Conservation (phyloP, 1,140 invertebrate species). For the Phymastichus coffea region DNA sequence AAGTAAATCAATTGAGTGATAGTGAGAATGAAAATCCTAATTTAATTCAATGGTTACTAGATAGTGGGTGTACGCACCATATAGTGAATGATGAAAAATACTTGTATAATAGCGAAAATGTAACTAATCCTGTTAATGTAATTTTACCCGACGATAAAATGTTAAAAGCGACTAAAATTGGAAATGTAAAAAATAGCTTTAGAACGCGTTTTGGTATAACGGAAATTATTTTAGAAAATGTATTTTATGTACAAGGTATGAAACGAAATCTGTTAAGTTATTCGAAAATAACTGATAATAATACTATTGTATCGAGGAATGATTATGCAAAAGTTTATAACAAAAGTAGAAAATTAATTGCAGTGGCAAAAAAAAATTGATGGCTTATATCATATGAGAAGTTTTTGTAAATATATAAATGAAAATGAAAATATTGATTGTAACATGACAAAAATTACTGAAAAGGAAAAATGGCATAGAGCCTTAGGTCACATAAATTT, state of each 20-base stretch:
- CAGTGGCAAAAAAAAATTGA: background rate
- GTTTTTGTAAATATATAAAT: background rate
- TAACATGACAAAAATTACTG: too few species aligned
- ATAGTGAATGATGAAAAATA: background rate
- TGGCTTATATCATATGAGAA: background rate
- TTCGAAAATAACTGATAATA: too few species aligned
- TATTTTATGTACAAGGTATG: too few species aligned
- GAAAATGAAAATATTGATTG: background rate
- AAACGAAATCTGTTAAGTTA: too few species aligned
- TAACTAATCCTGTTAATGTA: background rate
- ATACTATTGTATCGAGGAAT: conserved; percentile 22
- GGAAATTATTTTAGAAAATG: conserved; percentile 14
- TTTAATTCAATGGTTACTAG: background rate
- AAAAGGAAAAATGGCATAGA: too few species aligned
- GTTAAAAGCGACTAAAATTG: too few species aligned
- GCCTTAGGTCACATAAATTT: too few species aligned
- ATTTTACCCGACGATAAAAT: background rate
- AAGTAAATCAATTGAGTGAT: background rate
- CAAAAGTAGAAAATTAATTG: background rate
- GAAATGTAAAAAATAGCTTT: conserved; percentile 1
- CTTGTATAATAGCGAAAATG: background rate
- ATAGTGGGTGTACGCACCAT: background rate
- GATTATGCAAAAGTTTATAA: background rate
- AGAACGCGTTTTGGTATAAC: conserved; percentile 8
- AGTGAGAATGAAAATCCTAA: background rate